phyloP scores from a whole-genome alignment of 2,113 vertebrate genomes.

The Percopsis transmontana region DNA sequence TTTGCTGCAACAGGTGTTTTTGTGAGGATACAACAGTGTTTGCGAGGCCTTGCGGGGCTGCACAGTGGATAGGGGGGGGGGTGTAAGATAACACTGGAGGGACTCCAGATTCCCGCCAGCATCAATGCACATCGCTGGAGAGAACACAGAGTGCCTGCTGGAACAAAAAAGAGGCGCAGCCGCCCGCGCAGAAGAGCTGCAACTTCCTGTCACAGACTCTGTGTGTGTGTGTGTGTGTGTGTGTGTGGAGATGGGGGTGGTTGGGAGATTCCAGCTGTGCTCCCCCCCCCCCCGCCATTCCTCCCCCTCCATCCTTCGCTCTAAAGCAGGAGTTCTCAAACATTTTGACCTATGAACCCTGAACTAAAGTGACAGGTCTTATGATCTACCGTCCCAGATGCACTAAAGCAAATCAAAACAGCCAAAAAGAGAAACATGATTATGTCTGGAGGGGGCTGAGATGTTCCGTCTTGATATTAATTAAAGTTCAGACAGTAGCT shows the following conservation, averaged over 20 bases:
- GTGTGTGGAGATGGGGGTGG: slow-evolving; percentile 3
- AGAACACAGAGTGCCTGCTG: slow-evolving; percentile 39
- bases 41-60: slow-evolving; percentile 15
- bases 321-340: not conserved
- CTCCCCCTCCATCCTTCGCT: not conserved
- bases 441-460: no score
- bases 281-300: not conserved
- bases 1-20: slow-evolving; percentile 12
- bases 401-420: no score
- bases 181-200: slow-evolving; percentile 19
- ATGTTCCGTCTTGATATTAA: no score
- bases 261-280: slow-evolving; percentile 28
- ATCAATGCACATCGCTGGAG: slow-evolving; percentile 20
- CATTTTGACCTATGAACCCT: no score
- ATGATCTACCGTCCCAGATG: no score
- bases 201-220: slow-evolving; percentile 55
- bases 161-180: slow-evolving; percentile 23
- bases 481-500: no score
- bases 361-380: no score
- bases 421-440: no score
- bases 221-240: slow-evolving; percentile 18
- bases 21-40: slow-evolving; percentile 9
- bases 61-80: slow-evolving; percentile 1
- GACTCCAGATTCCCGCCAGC: slow-evolving; percentile 11
- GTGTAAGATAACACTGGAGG: slow-evolving; percentile 34